Evolutionary conservation across 1,140 invertebrate species (phyloP).

Genomic region (Ostrea denselamellosa): DNA sequence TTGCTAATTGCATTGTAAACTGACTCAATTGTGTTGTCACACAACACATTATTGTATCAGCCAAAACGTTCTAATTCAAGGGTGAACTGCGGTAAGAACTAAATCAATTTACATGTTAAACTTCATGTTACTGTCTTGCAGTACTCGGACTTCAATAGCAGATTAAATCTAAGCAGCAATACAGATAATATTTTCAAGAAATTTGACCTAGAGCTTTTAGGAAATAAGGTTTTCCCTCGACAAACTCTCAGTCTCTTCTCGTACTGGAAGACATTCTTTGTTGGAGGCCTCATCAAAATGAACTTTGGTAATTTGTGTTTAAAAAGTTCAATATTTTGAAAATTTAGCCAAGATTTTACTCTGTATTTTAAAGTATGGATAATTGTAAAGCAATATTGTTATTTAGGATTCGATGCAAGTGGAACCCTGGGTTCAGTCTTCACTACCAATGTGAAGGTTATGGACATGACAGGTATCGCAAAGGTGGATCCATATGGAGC

Average conservation of each 20-base stretch:
- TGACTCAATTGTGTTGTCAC: too few relatives aligned
- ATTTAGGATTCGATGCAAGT: not conserved
- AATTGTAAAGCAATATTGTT: not conserved
- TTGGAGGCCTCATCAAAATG: slow-evolving; percentile 63
- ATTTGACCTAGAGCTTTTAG: slow-evolving; percentile 61
- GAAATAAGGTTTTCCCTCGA: slow-evolving; percentile 55
- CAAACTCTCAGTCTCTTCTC: slow-evolving; percentile 52
- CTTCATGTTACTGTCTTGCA: not conserved
- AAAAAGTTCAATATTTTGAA: not conserved
- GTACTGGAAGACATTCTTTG: slow-evolving; percentile 52
- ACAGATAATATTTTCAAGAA: slow-evolving; percentile 56
- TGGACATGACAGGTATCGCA: slow-evolving; percentile 50
- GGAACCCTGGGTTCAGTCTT: slow-evolving; percentile 53
- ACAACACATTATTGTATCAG: too few relatives aligned
- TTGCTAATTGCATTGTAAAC: too few relatives aligned
- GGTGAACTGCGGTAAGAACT: too few relatives aligned
- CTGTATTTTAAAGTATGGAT: not conserved
- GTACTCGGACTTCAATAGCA: slow-evolving; percentile 27
- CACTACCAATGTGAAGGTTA: slow-evolving; percentile 56
- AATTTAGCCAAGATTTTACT: not conserved
- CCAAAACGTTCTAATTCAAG: too few relatives aligned
- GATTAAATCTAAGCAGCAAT: not conserved
- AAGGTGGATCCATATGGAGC: slow-evolving; percentile 58
- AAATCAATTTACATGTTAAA: too few relatives aligned
- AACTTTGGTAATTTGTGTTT: slow-evolving; percentile 59